A percentile compares a stretch with the other conserved stretches of the same genome.
Conservation (phyloP, 53 echinoderm and acorn worm species). For the Pentamera pediparva region DNA sequence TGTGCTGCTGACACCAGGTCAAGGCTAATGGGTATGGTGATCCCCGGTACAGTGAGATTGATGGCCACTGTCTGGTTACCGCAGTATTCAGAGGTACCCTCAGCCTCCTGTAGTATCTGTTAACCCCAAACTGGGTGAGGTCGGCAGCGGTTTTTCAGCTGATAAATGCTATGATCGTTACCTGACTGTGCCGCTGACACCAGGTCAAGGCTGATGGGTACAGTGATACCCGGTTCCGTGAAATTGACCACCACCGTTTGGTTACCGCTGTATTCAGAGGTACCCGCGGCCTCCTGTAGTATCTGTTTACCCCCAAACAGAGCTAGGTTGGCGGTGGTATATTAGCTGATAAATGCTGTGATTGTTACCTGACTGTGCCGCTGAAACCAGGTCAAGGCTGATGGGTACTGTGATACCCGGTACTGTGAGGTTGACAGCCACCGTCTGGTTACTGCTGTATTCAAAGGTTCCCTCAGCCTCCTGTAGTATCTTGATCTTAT, state of each 20-base stretch:
- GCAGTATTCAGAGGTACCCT: too few relatives aligned
- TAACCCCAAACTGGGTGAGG: too few relatives aligned
- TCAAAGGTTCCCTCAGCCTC: not conserved
- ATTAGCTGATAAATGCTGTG: too few relatives aligned
- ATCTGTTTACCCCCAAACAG: too few relatives aligned
- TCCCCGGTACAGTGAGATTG: not conserved
- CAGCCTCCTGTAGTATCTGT: too few relatives aligned
- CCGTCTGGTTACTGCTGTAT: conserved; percentile 3
- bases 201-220: not conserved
- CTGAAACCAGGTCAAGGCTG: conserved; percentile 8
- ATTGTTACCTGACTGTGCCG: conserved; percentile 20
- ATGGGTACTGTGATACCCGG: conserved; percentile 16
- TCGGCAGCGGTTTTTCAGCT: too few relatives aligned
- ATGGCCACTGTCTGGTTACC: not conserved
- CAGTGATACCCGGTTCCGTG: not conserved
- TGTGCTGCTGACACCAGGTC: conserved; percentile 6
- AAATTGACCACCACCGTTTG: not conserved
- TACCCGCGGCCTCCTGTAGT: too few relatives aligned
- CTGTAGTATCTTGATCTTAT: conserved; percentile 9
- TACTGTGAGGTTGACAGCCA: conserved; percentile 10
- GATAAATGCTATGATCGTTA: too few relatives aligned
- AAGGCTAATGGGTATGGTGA: conserved; percentile 16
- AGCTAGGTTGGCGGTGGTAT: too few relatives aligned
- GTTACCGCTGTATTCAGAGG: not conserved
- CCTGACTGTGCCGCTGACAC: not conserved